Percentiles rank a stretch among this genome's conserved stretches.
These are phyloP conservation scores for Melolontha melolontha DNA, from an alignment of 2,888 invertebrate species.

Conservation along the genomic window DNA sequence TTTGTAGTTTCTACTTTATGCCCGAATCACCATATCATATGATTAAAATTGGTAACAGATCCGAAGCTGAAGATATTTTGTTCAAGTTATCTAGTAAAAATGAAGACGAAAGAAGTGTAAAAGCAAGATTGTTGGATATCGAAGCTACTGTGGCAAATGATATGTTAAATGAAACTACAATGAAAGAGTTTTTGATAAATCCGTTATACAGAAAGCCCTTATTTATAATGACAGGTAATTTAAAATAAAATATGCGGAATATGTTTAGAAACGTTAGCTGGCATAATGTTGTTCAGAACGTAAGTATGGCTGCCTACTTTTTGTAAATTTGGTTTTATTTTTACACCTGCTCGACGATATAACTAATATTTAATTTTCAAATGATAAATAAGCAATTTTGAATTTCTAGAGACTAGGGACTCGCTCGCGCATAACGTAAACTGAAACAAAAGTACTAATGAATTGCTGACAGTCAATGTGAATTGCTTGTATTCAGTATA, in stretches of 20 bases:
- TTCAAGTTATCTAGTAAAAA: slow-evolving; percentile 43
- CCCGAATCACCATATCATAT: slow-evolving; percentile 69
- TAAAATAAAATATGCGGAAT: background rate
- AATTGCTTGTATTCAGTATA: too few relatives aligned
- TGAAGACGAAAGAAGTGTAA: slow-evolving; percentile 52
- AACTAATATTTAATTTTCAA: too few relatives aligned
- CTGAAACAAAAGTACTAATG: too few relatives aligned
- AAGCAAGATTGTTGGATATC: slow-evolving; percentile 63
- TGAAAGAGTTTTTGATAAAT: slow-evolving; percentile 40
- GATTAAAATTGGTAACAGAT: slow-evolving; percentile 58
- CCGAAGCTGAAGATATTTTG: slow-evolving; percentile 59
- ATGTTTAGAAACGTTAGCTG: too few relatives aligned
- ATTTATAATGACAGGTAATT: slow-evolving; percentile 44
- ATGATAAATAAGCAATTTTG: too few relatives aligned
- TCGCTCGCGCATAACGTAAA: too few relatives aligned
- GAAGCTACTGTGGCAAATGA: slow-evolving; percentile 60
- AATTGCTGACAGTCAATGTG: too few relatives aligned
- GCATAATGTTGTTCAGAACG: too few relatives aligned
- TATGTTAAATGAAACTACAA: slow-evolving; percentile 56
- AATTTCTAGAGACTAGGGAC: too few relatives aligned
- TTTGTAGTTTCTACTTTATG: slow-evolving; percentile 62
- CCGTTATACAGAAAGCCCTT: slow-evolving; percentile 41
- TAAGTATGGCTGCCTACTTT: too few relatives aligned
- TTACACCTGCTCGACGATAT: too few relatives aligned
- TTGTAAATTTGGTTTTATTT: too few relatives aligned